These are phyloP conservation scores for Lymantria monacha DNA, from an alignment of 2,888 invertebrate genomes.

Conservation along the genomic window DNA sequence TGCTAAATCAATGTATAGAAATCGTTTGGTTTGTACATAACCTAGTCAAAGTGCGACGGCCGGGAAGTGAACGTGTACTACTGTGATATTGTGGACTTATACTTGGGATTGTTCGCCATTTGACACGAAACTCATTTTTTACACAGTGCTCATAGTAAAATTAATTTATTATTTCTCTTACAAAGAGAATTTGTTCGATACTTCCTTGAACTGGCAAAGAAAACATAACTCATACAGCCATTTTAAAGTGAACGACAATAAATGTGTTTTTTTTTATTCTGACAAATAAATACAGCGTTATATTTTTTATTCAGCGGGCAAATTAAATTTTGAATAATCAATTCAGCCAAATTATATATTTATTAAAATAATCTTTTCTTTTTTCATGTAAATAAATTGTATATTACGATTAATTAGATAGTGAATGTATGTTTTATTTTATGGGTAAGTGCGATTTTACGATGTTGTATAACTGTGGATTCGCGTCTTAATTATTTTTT, in stretches of 20 bases:
- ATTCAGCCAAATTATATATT: constrained; percentile 70
- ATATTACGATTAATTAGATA: constrained; percentile 72
- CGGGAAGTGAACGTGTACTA: constrained; percentile 46
- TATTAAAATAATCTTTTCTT: constrained; percentile 63
- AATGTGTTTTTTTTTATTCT: constrained; percentile 36
- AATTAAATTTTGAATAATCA: constrained; percentile 21
- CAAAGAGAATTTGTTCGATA: constrained; percentile 11
- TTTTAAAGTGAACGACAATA: constrained; percentile 64
- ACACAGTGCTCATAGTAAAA: constrained; percentile 44
- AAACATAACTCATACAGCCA: constrained; percentile 8
- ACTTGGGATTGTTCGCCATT: constrained; percentile 16
- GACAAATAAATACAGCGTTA: constrained; percentile 32
- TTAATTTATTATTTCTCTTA: constrained; percentile 49
- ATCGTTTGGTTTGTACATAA: constrained; percentile 41
- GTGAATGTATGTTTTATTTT: constrained; percentile 61
- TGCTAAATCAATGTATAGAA: constrained; percentile 21
- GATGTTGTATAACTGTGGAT: constrained; percentile 29
- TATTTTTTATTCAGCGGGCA: constrained; percentile 32
- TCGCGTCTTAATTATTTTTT: constrained; percentile 23
- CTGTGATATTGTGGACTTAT: constrained; percentile 58
- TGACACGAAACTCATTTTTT: constrained; percentile 3
- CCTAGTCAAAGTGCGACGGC: constrained; percentile 66
- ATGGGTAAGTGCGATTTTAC: constrained; percentile 32
- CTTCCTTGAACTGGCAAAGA: not conserved
- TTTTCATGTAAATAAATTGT: constrained; percentile 70